Conservation (phyloP, 2,888 invertebrate genomes). For the Ectropis crepuscularia region DNA sequence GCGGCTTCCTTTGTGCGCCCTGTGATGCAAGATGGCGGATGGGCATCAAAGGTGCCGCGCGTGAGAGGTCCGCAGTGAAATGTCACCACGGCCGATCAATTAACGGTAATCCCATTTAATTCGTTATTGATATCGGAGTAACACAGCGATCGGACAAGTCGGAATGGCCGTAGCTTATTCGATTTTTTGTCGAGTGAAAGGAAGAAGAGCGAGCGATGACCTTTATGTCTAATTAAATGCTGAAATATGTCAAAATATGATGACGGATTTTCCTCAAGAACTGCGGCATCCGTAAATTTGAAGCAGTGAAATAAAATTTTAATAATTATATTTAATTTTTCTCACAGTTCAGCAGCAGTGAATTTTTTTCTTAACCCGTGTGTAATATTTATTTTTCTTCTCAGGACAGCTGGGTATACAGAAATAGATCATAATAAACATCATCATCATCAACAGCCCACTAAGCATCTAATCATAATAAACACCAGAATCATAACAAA, state of each 20-base stretch:
- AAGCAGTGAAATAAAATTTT: not conserved
- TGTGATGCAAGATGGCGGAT: conserved; percentile 61
- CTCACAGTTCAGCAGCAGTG: too few relatives aligned
- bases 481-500: too few relatives aligned
- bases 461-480: too few relatives aligned
- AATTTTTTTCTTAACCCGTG: too few relatives aligned
- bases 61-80: conserved; percentile 73
- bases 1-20: conserved; percentile 70
- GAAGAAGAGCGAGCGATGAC: conserved; percentile 36
- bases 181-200: conserved; percentile 50
- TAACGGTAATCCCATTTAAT: conserved; percentile 73
- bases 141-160: conserved; percentile 50
- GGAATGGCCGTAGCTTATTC: conserved; percentile 65
- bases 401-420: too few relatives aligned
- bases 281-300: not conserved
- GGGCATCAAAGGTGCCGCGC: conserved; percentile 71
- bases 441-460: too few relatives aligned
- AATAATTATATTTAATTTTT: too few relatives aligned
- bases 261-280: conserved; percentile 11
- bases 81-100: conserved; percentile 82
- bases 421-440: too few relatives aligned
- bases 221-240: conserved; percentile 18
- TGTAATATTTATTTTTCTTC: too few relatives aligned
- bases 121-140: conserved; percentile 75
- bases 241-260: conserved; percentile 4